Conservation (phyloP, 37 sponge, comb jelly and placozoan genomes). For the Diacarnus erythraeanus region DNA sequence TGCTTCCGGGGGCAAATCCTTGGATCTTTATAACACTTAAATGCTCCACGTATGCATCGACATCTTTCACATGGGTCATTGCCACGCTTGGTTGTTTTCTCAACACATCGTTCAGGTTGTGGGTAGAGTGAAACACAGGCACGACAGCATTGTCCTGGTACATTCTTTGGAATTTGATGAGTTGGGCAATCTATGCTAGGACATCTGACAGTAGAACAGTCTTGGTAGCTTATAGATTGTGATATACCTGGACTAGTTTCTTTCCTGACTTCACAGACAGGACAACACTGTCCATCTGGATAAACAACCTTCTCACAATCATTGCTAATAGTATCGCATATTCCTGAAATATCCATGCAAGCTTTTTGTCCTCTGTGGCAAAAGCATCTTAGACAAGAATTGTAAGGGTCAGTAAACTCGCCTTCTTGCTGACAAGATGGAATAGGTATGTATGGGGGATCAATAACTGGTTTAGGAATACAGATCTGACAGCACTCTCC, state of each 20-base stretch:
- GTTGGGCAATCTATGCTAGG: too few relatives aligned
- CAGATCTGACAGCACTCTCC: neutral
- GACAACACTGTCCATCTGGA: constrained; percentile 18
- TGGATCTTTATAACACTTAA: neutral
- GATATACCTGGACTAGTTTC: too few relatives aligned
- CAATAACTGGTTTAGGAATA: neutral
- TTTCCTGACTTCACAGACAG: constrained; percentile 33
- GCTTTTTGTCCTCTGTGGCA: neutral
- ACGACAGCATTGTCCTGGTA: too few relatives aligned
- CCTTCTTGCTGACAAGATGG: neutral
- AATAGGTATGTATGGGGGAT: neutral
- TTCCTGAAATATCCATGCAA: neutral
- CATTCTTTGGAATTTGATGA: too few relatives aligned
- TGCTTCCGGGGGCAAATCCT: neutral
- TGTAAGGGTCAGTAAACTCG: neutral
- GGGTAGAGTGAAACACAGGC: too few relatives aligned
- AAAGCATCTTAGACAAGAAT: neutral
- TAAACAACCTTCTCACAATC: neutral
- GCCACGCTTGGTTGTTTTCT: neutral
- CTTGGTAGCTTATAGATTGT: too few relatives aligned
- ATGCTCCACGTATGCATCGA: neutral
- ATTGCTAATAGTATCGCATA: neutral
- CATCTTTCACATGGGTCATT: neutral
- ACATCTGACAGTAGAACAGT: too few relatives aligned
- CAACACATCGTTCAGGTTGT: neutral